Percentiles rank a stretch among this genome's conserved stretches.
phyloP scores from a whole-genome alignment of 2,113 vertebrate species.

The Seriola aureovittata region DNA sequence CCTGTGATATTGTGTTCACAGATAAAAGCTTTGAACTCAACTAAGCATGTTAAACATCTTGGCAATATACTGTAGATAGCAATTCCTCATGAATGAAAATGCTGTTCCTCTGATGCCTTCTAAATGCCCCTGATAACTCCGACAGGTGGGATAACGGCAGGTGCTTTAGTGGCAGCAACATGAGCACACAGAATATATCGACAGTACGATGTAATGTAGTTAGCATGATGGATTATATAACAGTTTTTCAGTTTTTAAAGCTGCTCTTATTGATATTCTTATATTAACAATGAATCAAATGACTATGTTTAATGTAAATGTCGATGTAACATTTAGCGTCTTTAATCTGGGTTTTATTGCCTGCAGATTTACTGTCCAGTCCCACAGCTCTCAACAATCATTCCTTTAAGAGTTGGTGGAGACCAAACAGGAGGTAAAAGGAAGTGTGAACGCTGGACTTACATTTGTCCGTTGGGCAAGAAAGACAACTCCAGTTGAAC shows the following conservation, averaged over 20 bases:
- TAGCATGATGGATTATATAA: not conserved
- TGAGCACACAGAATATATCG: not conserved
- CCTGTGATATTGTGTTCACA: not conserved
- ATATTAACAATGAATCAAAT: not conserved
- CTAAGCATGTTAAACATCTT: not conserved
- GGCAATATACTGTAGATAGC: not conserved
- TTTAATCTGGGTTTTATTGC: too few species aligned
- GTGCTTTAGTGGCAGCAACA: not conserved
- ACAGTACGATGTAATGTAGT: too few species aligned
- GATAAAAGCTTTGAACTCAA: not conserved
- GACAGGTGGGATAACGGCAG: not conserved
- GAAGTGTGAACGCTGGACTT: not conserved
- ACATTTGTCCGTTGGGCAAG: not conserved
- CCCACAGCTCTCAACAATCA: not conserved
- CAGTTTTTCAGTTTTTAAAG: not conserved
- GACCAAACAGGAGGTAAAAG: not conserved
- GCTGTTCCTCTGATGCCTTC: not conserved
- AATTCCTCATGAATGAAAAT: not conserved
- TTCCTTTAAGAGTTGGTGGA: too few species aligned
- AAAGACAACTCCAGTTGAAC: too few species aligned
- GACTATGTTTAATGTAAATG: not conserved
- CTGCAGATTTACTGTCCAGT: not conserved
- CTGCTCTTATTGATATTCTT: not conserved
- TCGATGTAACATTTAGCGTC: not conserved
- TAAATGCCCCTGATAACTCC: not conserved